Evolutionary conservation across 2,113 vertebrate species (phyloP), one percentile per base, ranked within the genome.

Genomic region (Ammospiza caudacuta): DNA sequence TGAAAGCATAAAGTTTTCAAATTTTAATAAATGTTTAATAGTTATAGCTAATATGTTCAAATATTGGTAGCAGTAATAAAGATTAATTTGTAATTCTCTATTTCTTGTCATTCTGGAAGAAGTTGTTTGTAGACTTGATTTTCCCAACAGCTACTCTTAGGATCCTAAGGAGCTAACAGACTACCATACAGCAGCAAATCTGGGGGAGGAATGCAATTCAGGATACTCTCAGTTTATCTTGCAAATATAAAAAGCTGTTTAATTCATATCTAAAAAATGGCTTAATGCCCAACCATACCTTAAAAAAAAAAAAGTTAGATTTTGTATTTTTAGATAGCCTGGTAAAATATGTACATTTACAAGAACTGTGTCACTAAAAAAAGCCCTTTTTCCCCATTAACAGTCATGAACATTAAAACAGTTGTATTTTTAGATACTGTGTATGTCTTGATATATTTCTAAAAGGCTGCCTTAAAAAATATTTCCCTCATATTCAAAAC

Each of bases 401-500:
- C 29, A 82, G 58, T 59, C 62, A 93, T 33, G 14, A 93, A 52
- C 54, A 92, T 89, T 79, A 69, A 43, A 81, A 67, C 33, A 77
- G 28, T 12, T 67, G 25, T 80, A 61, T 90, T 94, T 89, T 83
- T 76, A 95, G 81, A 54, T 82, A 64, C 51, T 61, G 35, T 46
- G 29, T 49, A 66, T 55, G 14, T 28, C 58, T 82, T 78, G 21
- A 73, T 73, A 54, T 37, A 90, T 83, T 94, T 93, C 80, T 94
- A 66, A 90, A 89, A 89, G 52, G 52, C 47, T 80, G 58, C 28
- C 58, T 85, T 70, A 78, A 92, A 92, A 83, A 83, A 62, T 3
- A 28, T 18, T 79, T 49, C 49, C 15, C 73, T 92, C 91, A 76
- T 74, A 84, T 68, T 95, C 35, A 86, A 96, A 91, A 90, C 7